Base-by-base conservation (phyloP, 2,113 vertebrate species). In the Lota lota region DNA sequence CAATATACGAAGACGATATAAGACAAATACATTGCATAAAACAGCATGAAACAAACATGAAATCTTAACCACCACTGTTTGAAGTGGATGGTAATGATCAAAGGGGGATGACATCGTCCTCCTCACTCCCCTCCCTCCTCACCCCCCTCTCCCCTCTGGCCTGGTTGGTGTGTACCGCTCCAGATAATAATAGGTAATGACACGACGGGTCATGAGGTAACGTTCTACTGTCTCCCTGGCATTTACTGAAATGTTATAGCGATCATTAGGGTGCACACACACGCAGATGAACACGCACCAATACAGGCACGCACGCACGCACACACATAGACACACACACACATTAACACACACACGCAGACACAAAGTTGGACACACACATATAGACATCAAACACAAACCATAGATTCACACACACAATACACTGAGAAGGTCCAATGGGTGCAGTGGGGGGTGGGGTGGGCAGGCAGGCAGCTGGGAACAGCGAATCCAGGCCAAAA, bases 41-140 rank as follows among this genome's bases (percentile, higher is more conserved):
- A 24, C 24, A 86, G 85, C 80, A 78, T 59, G 78, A 79, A 84
- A 60, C 4, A 53, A 66, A 73, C 78, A 85, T 75, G 61, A 67
- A 74, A 76, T 66, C 78, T 80, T 75, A 60, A 64, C 76, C 82
- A 74, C 78, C 78, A 68, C 76, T 77, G 77, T 76, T 82, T 59
- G 77, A 76, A 68, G 70, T 69, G 70, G 78, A 83, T 66, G 74
- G 83, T 82, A 84, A 81, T 75, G 76, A 77, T 73, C 70, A 72
- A 75, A 77, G 75, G 76, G 77, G 84, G 78, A 80, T 79, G 73
- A 80, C 77, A 24, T 24, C 24, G 24, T 24, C 4, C 24, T 24
- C 24, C 24, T 24, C 24, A 2, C 24, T 2, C 24, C 24, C 4
- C 24, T 72, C 75, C 77, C 73, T 78, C 24, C 24, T 2, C 24